phyloP scores from a whole-genome alignment of 2,113 vertebrate species.

The Cyphomyrus plagiostoma region DNA sequence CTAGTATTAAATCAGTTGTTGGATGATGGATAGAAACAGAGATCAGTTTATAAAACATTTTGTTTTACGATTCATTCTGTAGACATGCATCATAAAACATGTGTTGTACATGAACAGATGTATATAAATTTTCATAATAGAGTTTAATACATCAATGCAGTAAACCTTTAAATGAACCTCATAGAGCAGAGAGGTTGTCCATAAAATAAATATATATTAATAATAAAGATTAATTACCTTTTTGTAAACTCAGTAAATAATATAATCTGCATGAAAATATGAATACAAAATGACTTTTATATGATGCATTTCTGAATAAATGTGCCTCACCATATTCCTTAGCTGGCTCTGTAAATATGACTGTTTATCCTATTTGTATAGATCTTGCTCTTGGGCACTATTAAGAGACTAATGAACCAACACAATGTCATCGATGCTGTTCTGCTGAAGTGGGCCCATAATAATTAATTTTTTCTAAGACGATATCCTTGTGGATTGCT shows the following conservation, averaged over 20 bases:
- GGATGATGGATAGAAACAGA: neutral
- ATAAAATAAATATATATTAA: neutral
- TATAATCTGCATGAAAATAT: conserved; percentile 4
- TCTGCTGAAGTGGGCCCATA: neutral
- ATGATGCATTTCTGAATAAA: neutral
- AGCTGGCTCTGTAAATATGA: conserved; percentile 1
- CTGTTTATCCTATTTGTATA: conserved; percentile 9
- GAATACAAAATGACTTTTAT: neutral
- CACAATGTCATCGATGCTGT: conserved; percentile 2
- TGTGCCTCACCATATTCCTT: neutral
- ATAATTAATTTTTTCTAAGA: neutral
- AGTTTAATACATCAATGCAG: neutral
- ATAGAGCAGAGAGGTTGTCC: neutral
- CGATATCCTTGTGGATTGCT: neutral
- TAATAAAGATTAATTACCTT: neutral
- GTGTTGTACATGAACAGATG: neutral
- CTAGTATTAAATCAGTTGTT: neutral
- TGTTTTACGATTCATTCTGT: neutral
- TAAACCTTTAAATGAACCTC: neutral
- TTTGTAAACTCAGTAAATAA: neutral
- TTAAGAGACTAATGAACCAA: neutral
- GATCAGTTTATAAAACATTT: neutral
- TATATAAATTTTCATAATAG: neutral
- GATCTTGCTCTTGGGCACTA: conserved; percentile 5
- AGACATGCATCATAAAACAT: neutral